These are phyloP conservation scores for Podabrus alpinus DNA, from an alignment of 2,888 invertebrate species.

Conservation along the genomic window DNA sequence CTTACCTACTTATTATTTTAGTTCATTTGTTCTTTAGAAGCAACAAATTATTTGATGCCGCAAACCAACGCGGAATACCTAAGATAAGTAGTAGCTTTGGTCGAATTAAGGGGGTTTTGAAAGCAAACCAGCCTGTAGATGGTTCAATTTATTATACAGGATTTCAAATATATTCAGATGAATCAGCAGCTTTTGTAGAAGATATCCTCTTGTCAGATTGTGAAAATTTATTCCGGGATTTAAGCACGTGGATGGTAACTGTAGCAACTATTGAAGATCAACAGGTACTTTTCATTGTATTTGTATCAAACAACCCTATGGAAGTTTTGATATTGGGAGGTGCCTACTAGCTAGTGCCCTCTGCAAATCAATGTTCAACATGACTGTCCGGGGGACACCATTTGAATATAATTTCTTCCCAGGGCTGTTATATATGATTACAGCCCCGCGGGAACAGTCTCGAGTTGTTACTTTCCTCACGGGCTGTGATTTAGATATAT, in stretches of 20 bases:
- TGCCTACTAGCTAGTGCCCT: too few species aligned
- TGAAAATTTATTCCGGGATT: slow-evolving; percentile 59
- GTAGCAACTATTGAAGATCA: slow-evolving; percentile 60
- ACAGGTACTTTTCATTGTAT: slow-evolving; percentile 36
- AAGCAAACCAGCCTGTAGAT: slow-evolving; percentile 59
- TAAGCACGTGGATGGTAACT: slow-evolving; percentile 69
- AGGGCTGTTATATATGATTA: too few species aligned
- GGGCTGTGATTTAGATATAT: too few species aligned
- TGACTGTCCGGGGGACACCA: too few species aligned
- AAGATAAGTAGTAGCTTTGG: slow-evolving; percentile 63
- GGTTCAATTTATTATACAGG: slow-evolving; percentile 50
- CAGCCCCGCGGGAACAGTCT: too few species aligned
- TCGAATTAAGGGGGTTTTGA: slow-evolving; percentile 66
- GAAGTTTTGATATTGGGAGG: too few species aligned
- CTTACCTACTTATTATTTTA: background rate
- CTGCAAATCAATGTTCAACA: too few species aligned
- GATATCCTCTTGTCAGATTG: slow-evolving; percentile 55
- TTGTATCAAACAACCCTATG: too few species aligned
- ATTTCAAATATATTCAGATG: slow-evolving; percentile 44
- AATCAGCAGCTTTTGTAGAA: slow-evolving; percentile 43
- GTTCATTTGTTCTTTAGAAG: slow-evolving; percentile 35
- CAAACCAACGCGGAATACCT: slow-evolving; percentile 38
- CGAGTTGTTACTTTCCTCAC: too few species aligned
- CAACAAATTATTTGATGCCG: slow-evolving; percentile 45
- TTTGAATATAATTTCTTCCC: too few species aligned